These are phyloP conservation scores for Cantharis rufa DNA, from an alignment of 2,888 invertebrate genomes.

Conservation along the genomic window DNA sequence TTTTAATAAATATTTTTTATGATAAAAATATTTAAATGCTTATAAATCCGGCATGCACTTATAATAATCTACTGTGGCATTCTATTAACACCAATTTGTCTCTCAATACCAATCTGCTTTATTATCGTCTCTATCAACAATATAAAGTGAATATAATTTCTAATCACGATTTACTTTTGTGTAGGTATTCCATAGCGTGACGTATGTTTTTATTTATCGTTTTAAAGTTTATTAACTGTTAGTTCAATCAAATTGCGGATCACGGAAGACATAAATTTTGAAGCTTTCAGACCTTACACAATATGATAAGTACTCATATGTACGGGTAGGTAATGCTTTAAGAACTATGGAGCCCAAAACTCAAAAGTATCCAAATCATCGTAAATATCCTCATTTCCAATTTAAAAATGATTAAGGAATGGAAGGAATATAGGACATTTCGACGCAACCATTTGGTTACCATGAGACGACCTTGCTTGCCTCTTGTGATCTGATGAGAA, in stretches of 20 bases:
- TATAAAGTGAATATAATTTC: conserved; percentile 5
- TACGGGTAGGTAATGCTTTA: too few species aligned
- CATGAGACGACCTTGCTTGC: too few species aligned
- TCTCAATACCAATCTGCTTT: neutral
- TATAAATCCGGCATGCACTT: neutral
- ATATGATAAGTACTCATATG: neutral
- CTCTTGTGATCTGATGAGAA: too few species aligned
- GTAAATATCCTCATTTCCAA: too few species aligned
- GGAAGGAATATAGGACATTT: too few species aligned
- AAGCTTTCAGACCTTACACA: neutral
- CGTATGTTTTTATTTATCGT: neutral
- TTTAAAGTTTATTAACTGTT: neutral
- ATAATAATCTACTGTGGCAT: neutral
- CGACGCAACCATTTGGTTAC: too few species aligned
- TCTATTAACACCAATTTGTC: conserved; percentile 18
- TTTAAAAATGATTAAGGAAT: too few species aligned
- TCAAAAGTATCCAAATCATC: too few species aligned
- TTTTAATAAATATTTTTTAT: neutral
- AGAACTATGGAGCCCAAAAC: too few species aligned
- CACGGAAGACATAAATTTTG: neutral
- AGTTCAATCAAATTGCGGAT: neutral
- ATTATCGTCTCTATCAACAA: neutral
- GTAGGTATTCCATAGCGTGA: neutral
- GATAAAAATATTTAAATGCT: neutral
- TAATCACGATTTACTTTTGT: conserved; percentile 9